Base-by-base conservation (phyloP, 2,113 vertebrate genomes). In the Clupea harengus region DNA sequence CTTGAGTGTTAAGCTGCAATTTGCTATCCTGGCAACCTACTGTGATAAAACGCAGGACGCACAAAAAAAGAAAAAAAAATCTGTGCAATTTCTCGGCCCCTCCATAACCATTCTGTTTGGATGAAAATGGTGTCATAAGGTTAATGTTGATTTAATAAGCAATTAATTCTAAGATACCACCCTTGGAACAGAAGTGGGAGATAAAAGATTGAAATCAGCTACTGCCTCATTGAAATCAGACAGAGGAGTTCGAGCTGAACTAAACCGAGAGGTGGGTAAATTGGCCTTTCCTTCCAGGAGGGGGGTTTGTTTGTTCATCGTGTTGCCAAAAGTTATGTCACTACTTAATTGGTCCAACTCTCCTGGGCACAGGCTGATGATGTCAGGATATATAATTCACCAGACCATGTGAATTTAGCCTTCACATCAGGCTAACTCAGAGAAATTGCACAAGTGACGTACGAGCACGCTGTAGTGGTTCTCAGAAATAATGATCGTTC, bases 141-240 rank as follows among this genome's bases (percentile, higher is more conserved):
- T 93, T 94, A 94, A 94, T 90, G 87, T 90, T 88, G 87, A 91
- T 94, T 93, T 93, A 93, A 92, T 92, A 86, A 91, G 91, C 91
- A 91, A 94, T 93, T 94, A 84, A 93, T 93, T 93, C 54, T 86
- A 88, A 89, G 84, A 84, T 87, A 45, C 4, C 87, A 82, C 80
- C 86, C 87, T 91, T 64, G 82, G 64, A 90, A 91, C 89, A 88
- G 86, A 87, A 88, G 81, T 88, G 85, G 84, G 86, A 83, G 88
- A 91, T 91, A 84, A 90, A 91, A 91, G 86, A 93, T 92, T 89
- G 84, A 90, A 86, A 88, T 92, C 88, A 90, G 88, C 54, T 85
- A 86, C 67, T 82, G 85, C 13, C 85, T 89, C 86, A 90, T 88
- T 90, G 90, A 89, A 89, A 83, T 32, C 81, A 90, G 82, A 32